These are phyloP conservation scores for Dicrostonyx torquatus DNA, from an alignment of 2,797 vertebrate genomes.

Conservation along the genomic window DNA sequence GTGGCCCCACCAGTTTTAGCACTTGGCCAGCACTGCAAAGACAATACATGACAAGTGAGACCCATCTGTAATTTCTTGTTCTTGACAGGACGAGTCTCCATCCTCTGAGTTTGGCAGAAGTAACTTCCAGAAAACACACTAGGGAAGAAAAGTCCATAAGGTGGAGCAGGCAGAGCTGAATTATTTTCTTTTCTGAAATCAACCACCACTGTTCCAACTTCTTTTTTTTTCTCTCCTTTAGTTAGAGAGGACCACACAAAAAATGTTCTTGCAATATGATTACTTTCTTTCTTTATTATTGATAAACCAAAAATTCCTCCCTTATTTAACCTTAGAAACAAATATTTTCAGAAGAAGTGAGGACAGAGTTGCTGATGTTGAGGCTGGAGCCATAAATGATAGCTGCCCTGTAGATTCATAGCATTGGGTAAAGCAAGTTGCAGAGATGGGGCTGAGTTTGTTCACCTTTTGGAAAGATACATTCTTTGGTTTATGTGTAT, in stretches of 20 bases:
- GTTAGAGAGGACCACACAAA: background rate
- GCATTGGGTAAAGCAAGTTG: background rate
- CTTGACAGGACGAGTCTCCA: background rate
- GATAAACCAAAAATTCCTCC: background rate
- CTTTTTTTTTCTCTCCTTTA: background rate
- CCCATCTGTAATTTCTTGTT: background rate
- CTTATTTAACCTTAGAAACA: background rate
- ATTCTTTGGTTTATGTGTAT: background rate
- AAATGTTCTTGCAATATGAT: background rate
- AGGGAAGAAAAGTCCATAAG: background rate
- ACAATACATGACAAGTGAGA: background rate
- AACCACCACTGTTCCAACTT: rapidly evolving
- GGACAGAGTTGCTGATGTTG: background rate
- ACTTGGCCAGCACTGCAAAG: background rate
- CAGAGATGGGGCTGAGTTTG: background rate
- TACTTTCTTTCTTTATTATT: background rate
- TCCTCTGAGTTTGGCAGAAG: constrained; percentile 5
- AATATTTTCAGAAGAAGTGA: background rate
- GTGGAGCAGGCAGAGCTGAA: background rate
- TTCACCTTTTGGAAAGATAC: background rate
- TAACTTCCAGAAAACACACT: background rate
- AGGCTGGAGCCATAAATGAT: background rate
- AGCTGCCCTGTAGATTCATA: background rate
- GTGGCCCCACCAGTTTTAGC: background rate
- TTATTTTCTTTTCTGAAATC: background rate